These are phyloP conservation scores for Molanna angustata DNA, from an alignment of 2,888 invertebrate species.

Conservation along the genomic window DNA sequence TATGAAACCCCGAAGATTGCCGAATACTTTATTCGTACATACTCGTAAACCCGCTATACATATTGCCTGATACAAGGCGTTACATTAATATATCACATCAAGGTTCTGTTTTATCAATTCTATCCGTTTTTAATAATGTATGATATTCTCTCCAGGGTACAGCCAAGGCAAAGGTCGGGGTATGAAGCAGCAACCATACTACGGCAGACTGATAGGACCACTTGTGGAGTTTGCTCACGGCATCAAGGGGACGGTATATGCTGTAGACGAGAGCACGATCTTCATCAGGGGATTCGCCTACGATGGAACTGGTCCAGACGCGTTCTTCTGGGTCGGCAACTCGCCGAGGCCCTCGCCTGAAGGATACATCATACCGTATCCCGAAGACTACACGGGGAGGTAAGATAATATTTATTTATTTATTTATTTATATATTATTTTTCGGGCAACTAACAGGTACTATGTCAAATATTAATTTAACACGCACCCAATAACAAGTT, in stretches of 20 bases:
- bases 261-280: slow-evolving; percentile 84
- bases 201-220: slow-evolving; percentile 72
- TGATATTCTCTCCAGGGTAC: slow-evolving; percentile 9
- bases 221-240: slow-evolving; percentile 75
- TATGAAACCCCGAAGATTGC: too few species aligned
- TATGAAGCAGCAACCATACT: slow-evolving; percentile 60
- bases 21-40: too few species aligned
- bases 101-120: too few species aligned
- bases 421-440: too few species aligned
- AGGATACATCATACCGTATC: slow-evolving; percentile 82
- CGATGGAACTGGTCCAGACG: slow-evolving; percentile 84
- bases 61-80: too few species aligned
- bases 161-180: slow-evolving; percentile 29
- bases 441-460: too few species aligned
- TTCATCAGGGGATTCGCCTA: slow-evolving; percentile 86
- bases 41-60: too few species aligned
- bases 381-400: slow-evolving; percentile 79
- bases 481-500: too few species aligned
- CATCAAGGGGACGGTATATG: slow-evolving; percentile 79
- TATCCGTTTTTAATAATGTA: too few species aligned
- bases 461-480: too few species aligned
- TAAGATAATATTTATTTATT: slow-evolving; percentile 45
- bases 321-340: slow-evolving; percentile 89
- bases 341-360: slow-evolving; percentile 76
- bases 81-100: too few species aligned